Evolutionary conservation across 2,888 invertebrate species (phyloP).

Genomic region (Oxycera nigricornis): DNA sequence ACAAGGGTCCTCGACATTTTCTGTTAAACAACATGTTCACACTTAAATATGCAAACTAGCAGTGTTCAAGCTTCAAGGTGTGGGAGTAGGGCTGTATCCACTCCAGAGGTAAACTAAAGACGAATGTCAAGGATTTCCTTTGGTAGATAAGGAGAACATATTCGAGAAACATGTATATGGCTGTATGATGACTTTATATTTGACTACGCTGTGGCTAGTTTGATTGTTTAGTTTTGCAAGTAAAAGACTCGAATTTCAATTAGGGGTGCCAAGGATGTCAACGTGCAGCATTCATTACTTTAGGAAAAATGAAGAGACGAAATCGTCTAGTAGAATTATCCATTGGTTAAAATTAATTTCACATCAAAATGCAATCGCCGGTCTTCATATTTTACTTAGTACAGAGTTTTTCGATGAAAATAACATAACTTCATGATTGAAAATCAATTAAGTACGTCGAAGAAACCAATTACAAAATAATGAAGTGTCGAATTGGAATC

Average conservation of each 20-base stretch:
- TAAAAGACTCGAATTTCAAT: background rate
- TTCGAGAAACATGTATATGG: background rate
- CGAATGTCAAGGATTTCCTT: constrained; percentile 34
- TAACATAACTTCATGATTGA: constrained; percentile 3
- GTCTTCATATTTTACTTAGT: too few relatives aligned
- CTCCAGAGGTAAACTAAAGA: constrained; percentile 23
- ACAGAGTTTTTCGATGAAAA: too few relatives aligned
- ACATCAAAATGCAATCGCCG: too few relatives aligned
- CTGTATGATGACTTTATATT: background rate
- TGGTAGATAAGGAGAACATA: constrained; percentile 23
- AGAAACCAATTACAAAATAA: constrained; percentile 27
- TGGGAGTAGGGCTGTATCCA: background rate
- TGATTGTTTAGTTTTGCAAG: background rate
- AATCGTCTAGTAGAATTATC: too few relatives aligned
- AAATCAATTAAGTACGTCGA: constrained; percentile 28
- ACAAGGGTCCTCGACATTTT: constrained; percentile 44
- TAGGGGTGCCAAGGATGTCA: too few relatives aligned
- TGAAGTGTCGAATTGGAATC: constrained; percentile 36
- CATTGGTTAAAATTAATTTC: too few relatives aligned
- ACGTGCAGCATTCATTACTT: too few relatives aligned
- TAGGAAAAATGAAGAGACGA: too few relatives aligned
- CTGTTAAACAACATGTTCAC: constrained; percentile 43
- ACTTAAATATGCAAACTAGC: constrained; percentile 42
- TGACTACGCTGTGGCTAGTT: background rate
- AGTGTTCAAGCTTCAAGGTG: background rate